phyloP scores from a whole-genome alignment of 2,888 invertebrate genomes.

The Habrosyne pyritoides region DNA sequence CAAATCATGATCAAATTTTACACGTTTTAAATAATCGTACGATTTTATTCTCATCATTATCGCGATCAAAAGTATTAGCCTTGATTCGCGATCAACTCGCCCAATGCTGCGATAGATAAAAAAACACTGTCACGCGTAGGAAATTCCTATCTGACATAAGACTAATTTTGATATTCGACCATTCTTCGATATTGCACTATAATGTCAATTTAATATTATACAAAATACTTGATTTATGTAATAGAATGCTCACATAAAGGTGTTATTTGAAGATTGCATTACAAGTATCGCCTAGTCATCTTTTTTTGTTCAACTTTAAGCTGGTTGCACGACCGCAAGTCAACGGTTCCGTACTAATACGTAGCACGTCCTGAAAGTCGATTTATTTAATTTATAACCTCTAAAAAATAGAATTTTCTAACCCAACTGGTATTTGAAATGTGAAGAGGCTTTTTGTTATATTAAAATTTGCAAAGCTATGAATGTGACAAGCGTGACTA shows the following conservation, averaged over 20 bases:
- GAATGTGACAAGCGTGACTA: too few relatives aligned
- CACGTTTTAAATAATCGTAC: not conserved
- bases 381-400: not conserved
- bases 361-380: not conserved
- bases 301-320: not conserved
- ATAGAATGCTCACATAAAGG: conserved; percentile 4
- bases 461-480: too few relatives aligned
- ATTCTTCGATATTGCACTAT: conserved; percentile 1
- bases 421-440: too few relatives aligned
- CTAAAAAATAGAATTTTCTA: not conserved
- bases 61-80: not conserved
- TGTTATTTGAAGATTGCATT: conserved; percentile 5
- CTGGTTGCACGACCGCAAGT: not conserved
- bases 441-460: too few relatives aligned
- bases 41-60: not conserved
- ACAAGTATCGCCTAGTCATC: conserved; percentile 3
- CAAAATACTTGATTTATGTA: conserved; percentile 1
- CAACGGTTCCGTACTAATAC: not conserved
- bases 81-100: not conserved
- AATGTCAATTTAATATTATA: not conserved
- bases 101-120: not conserved
- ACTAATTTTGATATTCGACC: not conserved
- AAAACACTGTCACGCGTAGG: not conserved
- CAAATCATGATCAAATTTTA: not conserved
- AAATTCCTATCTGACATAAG: not conserved